These are phyloP conservation scores for Plectus sambesii DNA, from an alignment of 1,140 invertebrate genomes.

Conservation along the genomic window DNA sequence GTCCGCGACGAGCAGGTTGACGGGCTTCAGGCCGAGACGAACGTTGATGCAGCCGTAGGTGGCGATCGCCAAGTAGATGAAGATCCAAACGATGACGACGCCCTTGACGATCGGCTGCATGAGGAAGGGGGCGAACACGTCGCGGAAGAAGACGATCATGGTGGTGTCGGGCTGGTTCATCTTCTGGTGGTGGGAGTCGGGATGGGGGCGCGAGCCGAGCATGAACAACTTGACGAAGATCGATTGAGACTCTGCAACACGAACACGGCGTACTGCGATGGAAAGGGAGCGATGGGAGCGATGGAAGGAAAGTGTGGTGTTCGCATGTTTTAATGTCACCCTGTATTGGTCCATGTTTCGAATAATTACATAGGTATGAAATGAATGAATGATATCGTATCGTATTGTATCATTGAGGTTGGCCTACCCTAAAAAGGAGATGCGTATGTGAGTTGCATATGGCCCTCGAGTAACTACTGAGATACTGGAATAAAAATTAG, in stretches of 20 bases:
- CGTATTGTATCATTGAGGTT: no score
- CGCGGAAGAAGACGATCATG: slow-evolving; percentile 60
- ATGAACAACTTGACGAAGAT: slow-evolving; percentile 68
- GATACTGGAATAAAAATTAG: no score
- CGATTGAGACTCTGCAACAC: slow-evolving; percentile 60
- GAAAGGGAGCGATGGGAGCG: no score
- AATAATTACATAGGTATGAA: no score
- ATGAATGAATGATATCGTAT: no score
- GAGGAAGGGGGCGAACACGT: slow-evolving; percentile 59
- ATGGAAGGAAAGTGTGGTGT: no score
- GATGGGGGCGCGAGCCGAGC: slow-evolving; percentile 51
- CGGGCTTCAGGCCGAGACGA: slow-evolving; percentile 25
- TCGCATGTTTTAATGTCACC: no score
- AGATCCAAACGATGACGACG: slow-evolving; percentile 63
- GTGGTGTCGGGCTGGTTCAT: slow-evolving; percentile 68
- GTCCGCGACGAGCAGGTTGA: slow-evolving; percentile 25
- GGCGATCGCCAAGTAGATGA: slow-evolving; percentile 65
- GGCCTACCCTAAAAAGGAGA: no score
- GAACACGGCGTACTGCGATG: no score
- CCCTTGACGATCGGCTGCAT: slow-evolving; percentile 64
- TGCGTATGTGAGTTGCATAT: no score
- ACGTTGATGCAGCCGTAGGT: slow-evolving; percentile 60
- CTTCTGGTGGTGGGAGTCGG: slow-evolving; percentile 56
- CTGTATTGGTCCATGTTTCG: no score
- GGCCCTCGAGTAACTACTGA: no score